Base-by-base conservation (phyloP, 2,797 vertebrate genomes). In the Todus mexicanus region DNA sequence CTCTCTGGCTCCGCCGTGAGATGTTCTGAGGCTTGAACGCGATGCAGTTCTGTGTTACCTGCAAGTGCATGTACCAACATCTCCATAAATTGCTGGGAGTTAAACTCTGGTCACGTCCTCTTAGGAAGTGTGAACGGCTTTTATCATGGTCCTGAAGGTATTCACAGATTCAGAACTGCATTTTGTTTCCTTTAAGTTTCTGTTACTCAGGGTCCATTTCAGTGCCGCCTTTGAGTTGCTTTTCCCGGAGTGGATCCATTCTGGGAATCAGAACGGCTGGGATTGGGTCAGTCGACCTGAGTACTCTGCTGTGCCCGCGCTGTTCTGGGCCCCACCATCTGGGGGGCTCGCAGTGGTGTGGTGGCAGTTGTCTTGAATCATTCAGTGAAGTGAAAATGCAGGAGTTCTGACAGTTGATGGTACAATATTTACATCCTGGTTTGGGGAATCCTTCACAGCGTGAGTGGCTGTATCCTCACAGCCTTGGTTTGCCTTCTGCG, bases 381-480 rank as follows among this genome's bases (percentile, higher is more conserved):
- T 20, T 64, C 8, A 1, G 63, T 27, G 51, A n/a, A 35, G 45
- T 25, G 71, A n/a, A 38, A 29, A 43, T 22, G 43, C 48, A 16
- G 65, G 33, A 29, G 31, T 23, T 47, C 15, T 59, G 27, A n/a
- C 1, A 1, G 70, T 45, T 51, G 8, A n/a, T 5, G 5, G 22
- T 2, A 5, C 51, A 7, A 2, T 38, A 15, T 37, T 59, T 68
- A 23, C 56, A 14, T 37, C 7, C 29, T 0, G 1, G 29, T 27
- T 40, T 19, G 1, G 0, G 56, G 68, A 21, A 7, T n/a, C 50
- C 6, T 0, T 63, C 47, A 7, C 6, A 1, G 37, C 3, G 1
- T 11, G 10, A 8, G 23, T 51, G 8, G 6, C 56, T 27, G 6
- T 29, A 6, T 29, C 40, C 56, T 19, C 40, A 19, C 9, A 4